phyloP scores from a whole-genome alignment of 2,797 vertebrate species.

The Acestrorhynchus altus region DNA sequence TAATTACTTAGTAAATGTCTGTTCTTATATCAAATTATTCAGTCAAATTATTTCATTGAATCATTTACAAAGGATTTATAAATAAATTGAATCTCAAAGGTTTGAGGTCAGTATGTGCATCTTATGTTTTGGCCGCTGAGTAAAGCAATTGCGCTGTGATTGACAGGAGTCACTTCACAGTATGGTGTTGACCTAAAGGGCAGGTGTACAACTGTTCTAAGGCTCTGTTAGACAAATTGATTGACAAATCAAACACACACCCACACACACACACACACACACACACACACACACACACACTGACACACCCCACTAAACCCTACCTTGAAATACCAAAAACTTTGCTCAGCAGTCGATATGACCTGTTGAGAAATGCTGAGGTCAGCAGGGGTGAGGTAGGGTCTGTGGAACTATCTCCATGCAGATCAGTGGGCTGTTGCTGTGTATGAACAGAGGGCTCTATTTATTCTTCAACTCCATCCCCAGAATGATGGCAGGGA shows the following conservation, averaged over 20 bases:
- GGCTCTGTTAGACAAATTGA: slow-evolving; percentile 57
- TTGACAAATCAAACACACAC: slow-evolving; percentile 30
- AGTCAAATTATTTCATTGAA: too few relatives aligned
- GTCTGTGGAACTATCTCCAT: neutral
- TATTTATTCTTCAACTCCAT: neutral
- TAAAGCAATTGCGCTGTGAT: neutral
- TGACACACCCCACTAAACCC: neutral
- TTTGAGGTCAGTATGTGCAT: neutral
- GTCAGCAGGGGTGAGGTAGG: neutral
- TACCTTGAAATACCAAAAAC: neutral
- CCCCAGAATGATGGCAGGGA: neutral
- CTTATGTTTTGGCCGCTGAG: slow-evolving; percentile 16
- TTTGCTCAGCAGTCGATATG: neutral
- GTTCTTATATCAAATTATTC: too few relatives aligned
- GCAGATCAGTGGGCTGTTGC: neutral
- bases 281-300: neutral
- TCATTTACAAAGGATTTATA: too few relatives aligned
- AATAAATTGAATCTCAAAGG: neutral
- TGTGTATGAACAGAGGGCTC: neutral
- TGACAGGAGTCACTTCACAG: slow-evolving; percentile 53
- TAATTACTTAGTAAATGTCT: too few relatives aligned
- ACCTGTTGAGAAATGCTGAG: neutral
- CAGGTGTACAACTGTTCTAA: slow-evolving; percentile 73
- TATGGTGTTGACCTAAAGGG: slow-evolving; percentile 72
- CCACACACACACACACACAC: neutral